Conservation (phyloP, 2,797 vertebrate species). For the Acipenser transmontanus region DNA sequence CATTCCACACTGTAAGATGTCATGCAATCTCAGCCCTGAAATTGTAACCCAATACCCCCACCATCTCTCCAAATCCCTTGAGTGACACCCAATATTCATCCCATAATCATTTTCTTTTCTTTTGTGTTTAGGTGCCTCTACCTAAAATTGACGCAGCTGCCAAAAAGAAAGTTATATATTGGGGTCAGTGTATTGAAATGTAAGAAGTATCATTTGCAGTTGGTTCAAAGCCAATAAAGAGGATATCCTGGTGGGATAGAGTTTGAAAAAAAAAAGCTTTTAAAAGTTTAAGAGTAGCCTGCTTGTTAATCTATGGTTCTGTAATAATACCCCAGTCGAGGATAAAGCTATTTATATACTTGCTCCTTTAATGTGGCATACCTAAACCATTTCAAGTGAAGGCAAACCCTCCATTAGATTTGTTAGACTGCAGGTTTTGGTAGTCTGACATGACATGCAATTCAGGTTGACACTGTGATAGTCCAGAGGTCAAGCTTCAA, state of each 20-base stretch:
- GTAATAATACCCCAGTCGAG: conserved; percentile 7
- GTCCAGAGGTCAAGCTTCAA: not conserved
- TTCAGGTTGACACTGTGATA: not conserved
- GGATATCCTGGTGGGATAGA: not conserved
- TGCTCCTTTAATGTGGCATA: not conserved
- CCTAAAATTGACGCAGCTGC: conserved; percentile 10
- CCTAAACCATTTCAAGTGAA: not conserved
- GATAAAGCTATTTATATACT: conserved; percentile 3
- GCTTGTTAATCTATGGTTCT: conserved; percentile 1
- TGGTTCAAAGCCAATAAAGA: conserved; percentile 30
- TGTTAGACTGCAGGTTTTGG: not conserved
- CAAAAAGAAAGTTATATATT: conserved; percentile 13
- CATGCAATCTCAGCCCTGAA: conserved; percentile 3
- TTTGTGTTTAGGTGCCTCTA: conserved; percentile 7
- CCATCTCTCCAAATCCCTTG: conserved; percentile 7
- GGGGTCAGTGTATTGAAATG: conserved; percentile 13
- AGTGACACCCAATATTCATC: conserved; percentile 8
- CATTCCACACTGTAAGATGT: conserved; percentile 16
- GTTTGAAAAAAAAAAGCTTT: conserved; percentile 6
- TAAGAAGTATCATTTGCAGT: conserved; percentile 16
- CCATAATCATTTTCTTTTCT: conserved; percentile 9
- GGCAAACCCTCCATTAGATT: not conserved
- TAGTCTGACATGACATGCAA: not conserved
- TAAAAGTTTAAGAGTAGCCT: not conserved
- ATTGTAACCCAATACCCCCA: conserved; percentile 8